Percentiles rank a stretch among this genome's conserved stretches.
phyloP scores from a whole-genome alignment of 2,888 invertebrate genomes.

The Ethmia dodecea region DNA sequence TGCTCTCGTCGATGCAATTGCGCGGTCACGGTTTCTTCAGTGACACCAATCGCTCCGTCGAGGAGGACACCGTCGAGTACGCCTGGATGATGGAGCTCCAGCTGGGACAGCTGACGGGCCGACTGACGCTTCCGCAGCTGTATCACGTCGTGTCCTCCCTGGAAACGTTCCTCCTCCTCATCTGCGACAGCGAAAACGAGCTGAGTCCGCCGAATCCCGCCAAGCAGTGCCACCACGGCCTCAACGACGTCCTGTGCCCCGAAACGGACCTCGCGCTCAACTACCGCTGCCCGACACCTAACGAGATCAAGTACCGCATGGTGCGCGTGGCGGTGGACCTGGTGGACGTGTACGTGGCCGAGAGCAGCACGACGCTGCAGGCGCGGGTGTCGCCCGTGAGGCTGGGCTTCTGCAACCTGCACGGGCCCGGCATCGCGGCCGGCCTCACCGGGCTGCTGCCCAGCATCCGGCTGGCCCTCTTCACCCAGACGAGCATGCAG shows the following conservation, averaged over 20 bases:
- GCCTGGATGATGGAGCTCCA: slow-evolving; percentile 98
- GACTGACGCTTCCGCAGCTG: slow-evolving; percentile 92
- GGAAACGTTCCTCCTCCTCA: slow-evolving; percentile 91
- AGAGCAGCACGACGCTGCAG: slow-evolving; percentile 91
- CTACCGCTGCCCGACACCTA: slow-evolving; percentile 85
- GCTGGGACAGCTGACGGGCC: slow-evolving; percentile 94
- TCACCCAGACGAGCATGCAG: slow-evolving; percentile 82
- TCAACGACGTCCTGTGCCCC: slow-evolving; percentile 82
- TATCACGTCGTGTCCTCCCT: slow-evolving; percentile 92
- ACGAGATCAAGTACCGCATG: slow-evolving; percentile 96
- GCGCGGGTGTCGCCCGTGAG: slow-evolving; percentile 93
- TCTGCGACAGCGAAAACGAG: slow-evolving; percentile 93
- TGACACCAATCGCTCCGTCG: slow-evolving; percentile 90
- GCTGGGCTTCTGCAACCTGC: slow-evolving; percentile 95
- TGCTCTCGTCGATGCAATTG: slow-evolving; percentile 91
- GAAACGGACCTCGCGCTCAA: slow-evolving; percentile 83
- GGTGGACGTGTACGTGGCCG: slow-evolving; percentile 93
- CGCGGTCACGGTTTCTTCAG: slow-evolving; percentile 98
- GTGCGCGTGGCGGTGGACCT: slow-evolving; percentile 92
- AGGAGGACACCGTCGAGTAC: slow-evolving; percentile 97
- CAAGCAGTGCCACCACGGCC: slow-evolving; percentile 88
- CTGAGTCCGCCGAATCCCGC: slow-evolving; percentile 88
- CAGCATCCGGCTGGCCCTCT: slow-evolving; percentile 79
- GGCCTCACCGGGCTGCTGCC: slow-evolving; percentile 93
- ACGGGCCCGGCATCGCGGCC: slow-evolving; percentile 92